Evolutionary conservation across 2,113 vertebrate species (phyloP).

Genomic region (Notarius quadriscutis): DNA sequence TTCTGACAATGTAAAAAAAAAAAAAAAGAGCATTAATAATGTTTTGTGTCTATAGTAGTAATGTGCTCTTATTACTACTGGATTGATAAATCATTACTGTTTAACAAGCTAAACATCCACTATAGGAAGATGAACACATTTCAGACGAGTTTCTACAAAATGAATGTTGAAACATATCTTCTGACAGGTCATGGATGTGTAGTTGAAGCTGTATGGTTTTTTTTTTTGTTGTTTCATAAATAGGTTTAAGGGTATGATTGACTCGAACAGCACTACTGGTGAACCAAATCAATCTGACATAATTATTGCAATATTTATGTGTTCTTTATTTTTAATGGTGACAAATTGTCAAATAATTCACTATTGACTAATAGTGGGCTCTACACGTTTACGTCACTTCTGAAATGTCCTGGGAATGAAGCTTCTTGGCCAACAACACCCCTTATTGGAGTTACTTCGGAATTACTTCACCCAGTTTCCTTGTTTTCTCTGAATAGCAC

Average conservation of each 20-base stretch:
- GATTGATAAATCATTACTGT: neutral
- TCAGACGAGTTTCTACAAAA: neutral
- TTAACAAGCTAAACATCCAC: no score
- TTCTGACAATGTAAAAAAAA: neutral
- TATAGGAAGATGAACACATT: neutral
- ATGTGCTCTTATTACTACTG: neutral
- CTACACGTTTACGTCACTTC: conserved; percentile 6
- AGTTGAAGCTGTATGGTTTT: neutral
- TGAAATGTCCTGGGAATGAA: neutral
- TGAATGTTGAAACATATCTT: neutral
- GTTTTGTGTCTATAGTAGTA: neutral
- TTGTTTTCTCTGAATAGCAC: neutral
- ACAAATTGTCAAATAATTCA: conserved; percentile 1
- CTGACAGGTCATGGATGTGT: neutral
- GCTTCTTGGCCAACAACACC: conserved; percentile 5
- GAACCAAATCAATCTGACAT: neutral
- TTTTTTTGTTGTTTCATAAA: neutral
- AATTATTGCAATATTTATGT: neutral
- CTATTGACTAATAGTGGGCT: neutral
- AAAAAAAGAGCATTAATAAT: neutral
- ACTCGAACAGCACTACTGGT: no score
- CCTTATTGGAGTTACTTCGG: neutral
- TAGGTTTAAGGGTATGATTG: neutral
- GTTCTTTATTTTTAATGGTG: neutral
- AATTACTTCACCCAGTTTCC: conserved; percentile 25